phyloP scores from a whole-genome alignment of 2,888 invertebrate species.

The Chalcosyrphus nemorum region DNA sequence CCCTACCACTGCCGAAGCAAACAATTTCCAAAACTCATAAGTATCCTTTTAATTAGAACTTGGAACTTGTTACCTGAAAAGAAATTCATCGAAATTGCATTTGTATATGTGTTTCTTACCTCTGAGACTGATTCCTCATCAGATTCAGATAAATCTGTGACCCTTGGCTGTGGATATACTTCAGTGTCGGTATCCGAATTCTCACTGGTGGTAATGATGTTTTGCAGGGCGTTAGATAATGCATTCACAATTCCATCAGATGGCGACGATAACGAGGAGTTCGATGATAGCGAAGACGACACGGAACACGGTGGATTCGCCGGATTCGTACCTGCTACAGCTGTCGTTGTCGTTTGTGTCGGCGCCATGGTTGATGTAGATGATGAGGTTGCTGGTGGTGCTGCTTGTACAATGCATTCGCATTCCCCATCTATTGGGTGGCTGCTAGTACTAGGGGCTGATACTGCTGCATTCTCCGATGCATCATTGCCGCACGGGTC shows the following conservation, averaged over 20 bases:
- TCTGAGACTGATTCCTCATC: constrained; percentile 98
- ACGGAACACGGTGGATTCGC: constrained; percentile 75
- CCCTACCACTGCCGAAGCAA: constrained; percentile 13
- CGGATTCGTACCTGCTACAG: constrained; percentile 76
- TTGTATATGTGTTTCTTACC: constrained; percentile 85
- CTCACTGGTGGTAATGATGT: constrained; percentile 88
- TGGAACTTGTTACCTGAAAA: not conserved
- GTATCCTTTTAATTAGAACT: too few relatives aligned
- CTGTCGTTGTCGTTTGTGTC: constrained; percentile 85
- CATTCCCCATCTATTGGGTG: constrained; percentile 73
- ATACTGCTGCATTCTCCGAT: constrained; percentile 51
- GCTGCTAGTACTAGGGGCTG: constrained; percentile 73
- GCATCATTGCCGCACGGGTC: constrained; percentile 40
- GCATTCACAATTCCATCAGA: constrained; percentile 80
- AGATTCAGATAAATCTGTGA: constrained; percentile 97
- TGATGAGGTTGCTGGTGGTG: constrained; percentile 70
- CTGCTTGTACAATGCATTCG: constrained; percentile 61
- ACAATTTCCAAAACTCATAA: not conserved
- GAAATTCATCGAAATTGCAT: not conserved
- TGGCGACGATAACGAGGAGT: constrained; percentile 79
- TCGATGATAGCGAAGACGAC: constrained; percentile 79
- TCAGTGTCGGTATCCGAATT: constrained; percentile 94
- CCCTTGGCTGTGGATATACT: constrained; percentile 90
- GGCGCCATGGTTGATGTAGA: constrained; percentile 81
- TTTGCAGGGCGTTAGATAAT: constrained; percentile 79